phyloP scores from a whole-genome alignment of 2,797 vertebrate genomes.

The Acanthopagrus latus region DNA sequence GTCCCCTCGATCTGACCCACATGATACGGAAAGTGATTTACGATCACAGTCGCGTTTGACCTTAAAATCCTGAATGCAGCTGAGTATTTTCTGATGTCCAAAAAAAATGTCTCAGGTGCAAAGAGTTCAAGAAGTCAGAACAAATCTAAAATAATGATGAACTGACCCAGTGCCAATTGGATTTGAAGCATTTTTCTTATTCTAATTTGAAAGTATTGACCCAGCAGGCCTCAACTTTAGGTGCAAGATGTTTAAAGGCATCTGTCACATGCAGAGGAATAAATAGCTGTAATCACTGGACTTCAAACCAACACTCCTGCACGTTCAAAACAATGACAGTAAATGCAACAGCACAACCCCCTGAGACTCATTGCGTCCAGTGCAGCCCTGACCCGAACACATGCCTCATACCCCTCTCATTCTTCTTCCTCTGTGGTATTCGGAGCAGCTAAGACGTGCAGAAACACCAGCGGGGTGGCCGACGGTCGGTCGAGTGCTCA shows the following conservation, averaged over 20 bases:
- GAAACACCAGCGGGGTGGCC: conserved; percentile 17
- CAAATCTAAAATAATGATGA: not conserved
- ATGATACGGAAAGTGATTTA: not conserved
- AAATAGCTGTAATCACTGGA: not conserved
- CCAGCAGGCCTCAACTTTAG: not conserved
- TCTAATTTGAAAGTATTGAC: too few relatives aligned
- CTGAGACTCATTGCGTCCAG: not conserved
- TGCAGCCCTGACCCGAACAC: conserved; percentile 30
- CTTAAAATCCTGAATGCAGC: not conserved
- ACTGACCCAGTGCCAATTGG: too few relatives aligned
- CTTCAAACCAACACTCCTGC: not conserved
- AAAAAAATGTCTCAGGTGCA: not conserved
- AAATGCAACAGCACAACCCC: not conserved
- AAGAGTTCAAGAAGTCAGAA: not conserved
- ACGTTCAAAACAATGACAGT: not conserved
- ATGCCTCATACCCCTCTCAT: conserved; percentile 23
- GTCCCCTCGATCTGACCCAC: not conserved
- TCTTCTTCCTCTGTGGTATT: conserved; percentile 64
- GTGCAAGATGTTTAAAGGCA: too few relatives aligned
- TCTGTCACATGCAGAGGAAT: too few relatives aligned
- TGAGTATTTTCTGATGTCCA: not conserved
- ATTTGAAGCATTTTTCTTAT: too few relatives aligned
- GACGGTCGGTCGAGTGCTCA: not conserved
- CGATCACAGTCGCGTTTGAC: not conserved
- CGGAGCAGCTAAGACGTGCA: conserved; percentile 33